Base-by-base conservation (phyloP, 2,113 vertebrate species). In the Neogale vison region DNA sequence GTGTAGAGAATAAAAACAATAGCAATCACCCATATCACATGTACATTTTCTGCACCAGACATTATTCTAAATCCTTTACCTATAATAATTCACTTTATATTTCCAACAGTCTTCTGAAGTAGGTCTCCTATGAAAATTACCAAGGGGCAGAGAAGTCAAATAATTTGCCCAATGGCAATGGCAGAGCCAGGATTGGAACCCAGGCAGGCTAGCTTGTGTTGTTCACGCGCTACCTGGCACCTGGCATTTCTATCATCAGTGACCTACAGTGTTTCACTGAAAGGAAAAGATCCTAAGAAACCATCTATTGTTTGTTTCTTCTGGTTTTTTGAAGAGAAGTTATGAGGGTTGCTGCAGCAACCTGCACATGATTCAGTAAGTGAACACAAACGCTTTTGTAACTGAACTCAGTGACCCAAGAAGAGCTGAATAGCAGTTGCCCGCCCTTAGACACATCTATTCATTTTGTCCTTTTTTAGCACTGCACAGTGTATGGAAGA, bases 351-450 rank as follows among this genome's bases (percentile, higher is more conserved):
- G 84, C 90, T 92, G 71, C 36, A 71, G 94, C 88, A 94, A 93
- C 92, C 92, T 96, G 88, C 84, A 24, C 50, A 45, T 87, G 93
- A 74, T 86, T 72, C 72, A 63, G 42, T 81, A 94, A 93, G 45
- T 24, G 95, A 90, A 93, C 92, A 90, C 88, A 97, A 85, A 98
- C 82, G 65, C 97, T 92, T 97, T 94, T 96, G 94, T 97, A 15
- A 81, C 92, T 83, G 90, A 59, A 88, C 74, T n/a, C 11, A 55
- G 74, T 97, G 92, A 47, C 91, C 93, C 76, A 79, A 31, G 81
- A 93, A 87, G 47, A 72, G 52, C 90, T 91, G 93, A 93, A 59
- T 39, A 81, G 79, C 26, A 31, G 50, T 94, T 69, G 52, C 36
- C 69, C 4, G 12, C 74, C 90, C 81, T 90, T 14, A 47, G 50